Evolutionary conservation across 1,140 invertebrate genomes (phyloP).

Genomic region (Plodia interpunctella): DNA sequence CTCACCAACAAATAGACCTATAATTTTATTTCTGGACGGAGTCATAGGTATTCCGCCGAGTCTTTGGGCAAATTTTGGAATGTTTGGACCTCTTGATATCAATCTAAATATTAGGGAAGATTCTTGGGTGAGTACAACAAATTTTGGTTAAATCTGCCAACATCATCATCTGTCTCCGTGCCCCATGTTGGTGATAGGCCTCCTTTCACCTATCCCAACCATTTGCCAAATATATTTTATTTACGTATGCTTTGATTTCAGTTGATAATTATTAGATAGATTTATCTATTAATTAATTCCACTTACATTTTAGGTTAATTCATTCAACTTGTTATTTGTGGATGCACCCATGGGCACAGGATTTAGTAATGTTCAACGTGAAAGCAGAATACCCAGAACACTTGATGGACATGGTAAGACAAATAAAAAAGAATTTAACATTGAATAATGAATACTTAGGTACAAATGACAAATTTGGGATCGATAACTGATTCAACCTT

Average conservation of each 20-base stretch:
- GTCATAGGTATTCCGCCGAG: conserved; percentile 47
- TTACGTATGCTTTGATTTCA: too few relatives aligned
- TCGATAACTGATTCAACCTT: too few relatives aligned
- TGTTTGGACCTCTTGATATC: conserved; percentile 54
- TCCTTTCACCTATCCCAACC: too few relatives aligned
- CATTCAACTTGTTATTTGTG: conserved; percentile 81
- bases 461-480: too few relatives aligned
- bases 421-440: too few relatives aligned
- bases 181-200: too few relatives aligned
- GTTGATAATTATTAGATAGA: too few relatives aligned
- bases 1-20: conserved; percentile 24
- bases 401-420: conserved; percentile 76
- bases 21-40: conserved; percentile 58
- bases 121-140: conserved; percentile 45
- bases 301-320: conserved; percentile 72
- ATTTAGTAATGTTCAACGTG: conserved; percentile 78
- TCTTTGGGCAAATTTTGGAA: conserved; percentile 53
- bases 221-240: too few relatives aligned
- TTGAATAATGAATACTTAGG: too few relatives aligned
- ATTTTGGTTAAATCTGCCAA: background rate
- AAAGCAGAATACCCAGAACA: conserved; percentile 61
- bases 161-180: too few relatives aligned
- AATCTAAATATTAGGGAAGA: conserved; percentile 41
- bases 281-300: conserved; percentile 10
- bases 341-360: conserved; percentile 85